Base-by-base conservation (phyloP, 2,888 invertebrate species). In the Cetonia aurata region DNA sequence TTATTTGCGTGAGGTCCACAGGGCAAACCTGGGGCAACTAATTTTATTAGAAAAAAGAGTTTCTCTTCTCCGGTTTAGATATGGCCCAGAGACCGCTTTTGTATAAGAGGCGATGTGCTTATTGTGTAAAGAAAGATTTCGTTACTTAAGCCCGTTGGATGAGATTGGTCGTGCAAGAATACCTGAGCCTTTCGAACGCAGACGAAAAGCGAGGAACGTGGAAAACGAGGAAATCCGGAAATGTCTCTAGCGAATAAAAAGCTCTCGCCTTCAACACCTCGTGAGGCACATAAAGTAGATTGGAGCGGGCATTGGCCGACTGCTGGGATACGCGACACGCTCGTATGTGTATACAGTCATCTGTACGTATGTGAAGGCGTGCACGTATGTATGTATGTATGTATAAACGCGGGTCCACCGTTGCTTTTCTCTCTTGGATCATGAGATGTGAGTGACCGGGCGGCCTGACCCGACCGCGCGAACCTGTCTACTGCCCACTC, bases 251-350 rank as follows among this genome's bases (percentile, higher is more conserved):
- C 70, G 76, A 72, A 75, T 76, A 75, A 74, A 73, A 75, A 74
- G 73, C 74, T 75, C 73, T 74, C 72, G 71, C 66, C 70, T 73
- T 73, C 70, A 70, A 70, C 75, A 75, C 75, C 75, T 74, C 75
- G 73, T 73, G 75, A 75, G 76, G 75, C 75, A 74, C 73, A 75
- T 75, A 74, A 75, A 77, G 74, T 71, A 74, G 76, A 75, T 74
- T 73, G 74, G 69, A 70, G 76, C 77, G 77, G 77, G 77, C 77
- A 77, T 77, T 77, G 77, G 73, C 77, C 77, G 77, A 77, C 77
- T 77, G 72, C 77, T 74, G 77, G 73, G 75, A 74, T 76, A 76
- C 75, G 74, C 75, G 75, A 73, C 73, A 72, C 66, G 69, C 70
- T 73, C 74, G 71, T 74, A 70, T 72, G 74, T 72, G 72, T 56